Percentiles rank a stretch among this genome's conserved stretches.
Conservation (phyloP, 1,140 invertebrate species). For the Drosophila kepulauana region DNA sequence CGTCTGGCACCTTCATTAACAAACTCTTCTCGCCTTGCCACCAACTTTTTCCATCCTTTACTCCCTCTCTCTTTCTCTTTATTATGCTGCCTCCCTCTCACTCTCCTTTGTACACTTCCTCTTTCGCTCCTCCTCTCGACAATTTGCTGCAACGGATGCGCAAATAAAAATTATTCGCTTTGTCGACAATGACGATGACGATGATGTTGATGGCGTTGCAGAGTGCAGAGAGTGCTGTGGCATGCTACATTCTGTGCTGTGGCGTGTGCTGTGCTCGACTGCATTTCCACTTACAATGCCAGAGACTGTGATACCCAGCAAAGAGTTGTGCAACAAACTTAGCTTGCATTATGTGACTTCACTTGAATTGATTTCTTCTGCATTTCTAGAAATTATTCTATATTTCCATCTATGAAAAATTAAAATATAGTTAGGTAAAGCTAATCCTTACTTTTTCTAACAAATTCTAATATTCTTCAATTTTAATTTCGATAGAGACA, state of each 20-base stretch:
- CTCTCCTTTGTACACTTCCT: neutral
- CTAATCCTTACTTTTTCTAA: too few species aligned
- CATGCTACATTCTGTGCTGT: neutral
- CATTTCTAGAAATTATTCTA: too few species aligned
- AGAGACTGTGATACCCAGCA: neutral
- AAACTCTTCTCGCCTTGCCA: slow-evolving; percentile 2
- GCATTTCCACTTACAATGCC: neutral
- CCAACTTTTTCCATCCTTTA: too few species aligned
- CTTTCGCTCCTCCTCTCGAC: slow-evolving; percentile 12
- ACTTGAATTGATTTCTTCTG: too few species aligned
- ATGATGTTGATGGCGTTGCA: neutral
- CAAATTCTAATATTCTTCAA: too few species aligned
- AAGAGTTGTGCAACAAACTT: too few species aligned
- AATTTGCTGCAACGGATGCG: slow-evolving; percentile 63
- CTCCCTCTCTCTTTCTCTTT: too few species aligned
- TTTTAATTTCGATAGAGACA: too few species aligned
- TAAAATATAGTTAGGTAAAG: too few species aligned
- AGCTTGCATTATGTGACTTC: too few species aligned
- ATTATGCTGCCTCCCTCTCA: neutral
- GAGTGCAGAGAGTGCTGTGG: neutral
- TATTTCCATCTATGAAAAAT: too few species aligned
- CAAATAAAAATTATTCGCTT: slow-evolving; percentile 75
- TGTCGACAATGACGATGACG: slow-evolving; percentile 33
- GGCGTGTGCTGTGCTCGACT: neutral
- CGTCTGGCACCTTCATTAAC: neutral